Base-by-base conservation (phyloP, 1,140 invertebrate genomes). In the Philopotamus ludificatus region DNA sequence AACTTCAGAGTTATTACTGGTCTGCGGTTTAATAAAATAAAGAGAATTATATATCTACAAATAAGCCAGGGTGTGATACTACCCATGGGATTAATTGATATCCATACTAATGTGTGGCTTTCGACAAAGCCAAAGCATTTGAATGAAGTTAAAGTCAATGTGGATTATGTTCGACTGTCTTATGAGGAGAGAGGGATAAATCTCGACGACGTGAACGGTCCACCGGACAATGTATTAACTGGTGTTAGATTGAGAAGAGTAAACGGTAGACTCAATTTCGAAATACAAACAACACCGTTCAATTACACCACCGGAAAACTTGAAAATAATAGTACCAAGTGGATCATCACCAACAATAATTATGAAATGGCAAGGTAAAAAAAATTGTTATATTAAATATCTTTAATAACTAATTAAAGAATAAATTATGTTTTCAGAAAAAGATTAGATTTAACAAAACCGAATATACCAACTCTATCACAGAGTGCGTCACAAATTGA, bases 331-430 rank as follows among this genome's bases (percentile, higher is more conserved):
- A 86, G 84, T 66, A 89, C 85, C 71, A 77, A 84, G 22, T 95
- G 92, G 92, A 83, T 89, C 22, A 87, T 87, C 28, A 92, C 92
- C 70, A 90, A 92, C 71, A 89, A 89, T 67, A 93, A n/a, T n/a
- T n/a, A n/a, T n/a, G n/a, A n/a, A n/a, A n/a, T n/a, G n/a, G n/a
- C n/a, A n/a, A n/a, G n/a, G n/a, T n/a, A n/a, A n/a, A n/a, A n/a
- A n/a, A n/a, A n/a, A n/a, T n/a, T n/a, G n/a, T n/a, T n/a, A n/a
- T n/a, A n/a, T n/a, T n/a, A n/a, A n/a, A n/a, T n/a, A n/a, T n/a
- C n/a, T n/a, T n/a, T n/a, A n/a, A n/a, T n/a, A n/a, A n/a, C n/a
- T n/a, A n/a, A n/a, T n/a, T n/a, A n/a, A n/a, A n/a, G n/a, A n/a
- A n/a, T n/a, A n/a, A n/a, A n/a, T n/a, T n/a, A n/a, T n/a, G n/a